Conservation (phyloP, 2,113 vertebrate species). For the Dicentrarchus labrax region DNA sequence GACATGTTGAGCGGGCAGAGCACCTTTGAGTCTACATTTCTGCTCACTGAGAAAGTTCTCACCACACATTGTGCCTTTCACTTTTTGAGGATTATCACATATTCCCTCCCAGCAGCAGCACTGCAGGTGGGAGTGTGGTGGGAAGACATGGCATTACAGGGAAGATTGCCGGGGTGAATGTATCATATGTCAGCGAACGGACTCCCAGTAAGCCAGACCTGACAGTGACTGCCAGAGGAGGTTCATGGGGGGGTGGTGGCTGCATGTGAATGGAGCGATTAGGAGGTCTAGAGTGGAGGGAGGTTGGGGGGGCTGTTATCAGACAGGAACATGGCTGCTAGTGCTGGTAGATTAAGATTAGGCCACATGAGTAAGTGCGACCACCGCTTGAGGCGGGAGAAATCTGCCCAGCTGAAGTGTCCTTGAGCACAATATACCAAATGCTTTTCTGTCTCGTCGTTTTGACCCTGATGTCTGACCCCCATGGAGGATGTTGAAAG, state of each 20-base stretch:
- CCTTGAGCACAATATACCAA: constrained; percentile 12
- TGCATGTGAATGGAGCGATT: constrained; percentile 42
- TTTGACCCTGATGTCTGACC: constrained; percentile 15
- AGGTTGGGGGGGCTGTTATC: constrained; percentile 50
- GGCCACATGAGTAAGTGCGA: constrained; percentile 17
- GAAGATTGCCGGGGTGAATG: constrained; percentile 25
- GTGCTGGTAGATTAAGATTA: constrained; percentile 52
- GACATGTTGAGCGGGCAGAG: constrained; percentile 16
- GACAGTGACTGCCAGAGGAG: constrained; percentile 39
- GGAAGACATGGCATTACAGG: constrained; percentile 14
- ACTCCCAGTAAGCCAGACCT: constrained; percentile 39
- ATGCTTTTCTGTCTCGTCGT: not conserved
- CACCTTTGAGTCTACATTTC: constrained; percentile 16
- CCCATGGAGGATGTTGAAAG: not conserved
- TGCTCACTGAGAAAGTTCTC: constrained; percentile 20
- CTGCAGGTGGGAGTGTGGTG: constrained; percentile 37
- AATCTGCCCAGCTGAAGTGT: constrained; percentile 10
- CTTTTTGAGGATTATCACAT: constrained; percentile 49
- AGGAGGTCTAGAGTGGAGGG: constrained; percentile 49
- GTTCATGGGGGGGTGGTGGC: constrained; percentile 16
- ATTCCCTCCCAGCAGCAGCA: constrained; percentile 35
- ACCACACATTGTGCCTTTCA: constrained; percentile 17
- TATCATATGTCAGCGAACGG: constrained; percentile 45
- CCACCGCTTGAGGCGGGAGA: not conserved
- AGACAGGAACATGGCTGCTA: constrained; percentile 44